Conservation (phyloP, 2,888 invertebrate species). For the Melipona bicolor region DNA sequence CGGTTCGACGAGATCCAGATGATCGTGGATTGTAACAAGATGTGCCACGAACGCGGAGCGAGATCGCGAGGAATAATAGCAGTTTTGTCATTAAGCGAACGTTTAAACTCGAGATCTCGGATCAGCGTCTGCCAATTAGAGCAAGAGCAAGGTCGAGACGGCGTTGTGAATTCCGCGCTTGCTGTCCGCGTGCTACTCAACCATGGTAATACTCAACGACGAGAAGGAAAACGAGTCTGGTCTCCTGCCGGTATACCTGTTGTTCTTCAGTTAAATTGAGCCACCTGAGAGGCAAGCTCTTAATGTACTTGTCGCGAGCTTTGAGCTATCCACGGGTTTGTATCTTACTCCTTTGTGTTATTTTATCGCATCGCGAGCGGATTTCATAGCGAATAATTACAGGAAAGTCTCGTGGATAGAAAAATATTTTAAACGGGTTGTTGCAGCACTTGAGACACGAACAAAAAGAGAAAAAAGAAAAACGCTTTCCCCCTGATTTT, state of each 20-base stretch:
- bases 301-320: slow-evolving; percentile 53
- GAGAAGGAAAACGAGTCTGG: slow-evolving; percentile 58
- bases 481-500: neutral
- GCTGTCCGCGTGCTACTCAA: slow-evolving; percentile 57
- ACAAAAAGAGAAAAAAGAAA: neutral
- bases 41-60: slow-evolving; percentile 11
- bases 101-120: slow-evolving; percentile 64
- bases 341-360: slow-evolving; percentile 19
- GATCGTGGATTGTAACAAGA: slow-evolving; percentile 31
- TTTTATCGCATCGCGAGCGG: slow-evolving; percentile 6
- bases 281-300: slow-evolving; percentile 40
- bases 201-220: slow-evolving; percentile 55
- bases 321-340: slow-evolving; percentile 42
- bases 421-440: neutral
- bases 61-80: slow-evolving; percentile 47
- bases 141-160: slow-evolving; percentile 52
- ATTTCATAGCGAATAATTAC: neutral
- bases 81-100: slow-evolving; percentile 61
- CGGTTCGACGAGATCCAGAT: slow-evolving; percentile 19
- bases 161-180: slow-evolving; percentile 59
- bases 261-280: slow-evolving; percentile 61
- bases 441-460: neutral
- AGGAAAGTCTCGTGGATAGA: neutral
- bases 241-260: slow-evolving; percentile 41
- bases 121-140: slow-evolving; percentile 64